Conservation (phyloP, 2,113 vertebrate genomes). For the Chaenogobius annularis region DNA sequence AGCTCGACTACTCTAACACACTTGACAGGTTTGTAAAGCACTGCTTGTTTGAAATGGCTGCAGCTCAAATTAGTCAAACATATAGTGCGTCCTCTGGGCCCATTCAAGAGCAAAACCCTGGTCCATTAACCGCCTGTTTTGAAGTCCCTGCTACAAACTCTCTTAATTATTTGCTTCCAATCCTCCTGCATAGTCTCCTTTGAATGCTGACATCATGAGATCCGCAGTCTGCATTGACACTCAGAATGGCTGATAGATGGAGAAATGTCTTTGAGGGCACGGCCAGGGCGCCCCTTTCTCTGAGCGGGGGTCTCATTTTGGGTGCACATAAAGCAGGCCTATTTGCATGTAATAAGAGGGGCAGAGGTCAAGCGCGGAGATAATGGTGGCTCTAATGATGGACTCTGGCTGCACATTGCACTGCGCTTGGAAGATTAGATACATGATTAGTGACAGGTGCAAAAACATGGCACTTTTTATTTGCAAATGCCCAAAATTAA, state of each 20-base stretch:
- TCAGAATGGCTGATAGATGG: constrained; percentile 43
- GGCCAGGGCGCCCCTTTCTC: constrained; percentile 49
- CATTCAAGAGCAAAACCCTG: constrained; percentile 2
- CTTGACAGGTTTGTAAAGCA: neutral
- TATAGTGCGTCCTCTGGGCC: neutral
- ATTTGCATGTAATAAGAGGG: constrained; percentile 83
- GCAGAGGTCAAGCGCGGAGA: constrained; percentile 71
- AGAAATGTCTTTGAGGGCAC: constrained; percentile 55
- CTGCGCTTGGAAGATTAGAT: constrained; percentile 25
- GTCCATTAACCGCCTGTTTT: neutral
- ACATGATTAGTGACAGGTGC: constrained; percentile 70
- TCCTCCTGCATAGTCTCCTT: constrained; percentile 9
- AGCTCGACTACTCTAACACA: neutral
- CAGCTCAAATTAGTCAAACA: neutral
- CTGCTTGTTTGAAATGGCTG: neutral
- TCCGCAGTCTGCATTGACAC: constrained; percentile 32
- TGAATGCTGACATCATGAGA: constrained; percentile 39
- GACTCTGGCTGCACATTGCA: constrained; percentile 24
- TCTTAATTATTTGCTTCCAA: constrained; percentile 23
- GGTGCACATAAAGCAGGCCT: constrained; percentile 74
- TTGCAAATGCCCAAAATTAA: no score
- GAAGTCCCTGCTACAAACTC: constrained; percentile 1
- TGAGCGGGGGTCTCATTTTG: constrained; percentile 73
- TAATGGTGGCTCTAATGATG: constrained; percentile 59
- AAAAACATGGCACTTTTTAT: constrained; percentile 3